A percentile compares a stretch with the other conserved stretches of the same genome.
Conservation (phyloP, 64 coral and sea anemone species). For the Orbicella faveolata region DNA sequence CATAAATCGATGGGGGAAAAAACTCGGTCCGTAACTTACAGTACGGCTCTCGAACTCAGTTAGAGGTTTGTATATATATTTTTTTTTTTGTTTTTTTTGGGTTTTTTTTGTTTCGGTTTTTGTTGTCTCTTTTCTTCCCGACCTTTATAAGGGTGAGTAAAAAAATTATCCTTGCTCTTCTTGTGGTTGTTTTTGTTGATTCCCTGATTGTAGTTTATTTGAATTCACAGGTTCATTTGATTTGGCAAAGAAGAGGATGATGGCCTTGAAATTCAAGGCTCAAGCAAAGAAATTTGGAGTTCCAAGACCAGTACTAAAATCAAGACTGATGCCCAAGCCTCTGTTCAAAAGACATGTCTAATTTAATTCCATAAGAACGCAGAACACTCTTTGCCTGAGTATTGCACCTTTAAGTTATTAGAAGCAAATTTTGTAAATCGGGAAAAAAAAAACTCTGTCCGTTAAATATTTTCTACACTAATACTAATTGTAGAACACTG, state of each 20-base stretch:
- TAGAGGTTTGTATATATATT: too few species aligned
- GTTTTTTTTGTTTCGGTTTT: too few species aligned
- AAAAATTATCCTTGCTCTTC: too few species aligned
- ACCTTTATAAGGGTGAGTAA: too few species aligned
- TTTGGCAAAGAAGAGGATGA: conserved; percentile 34
- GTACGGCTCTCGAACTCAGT: too few species aligned
- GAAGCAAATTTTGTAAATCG: not conserved
- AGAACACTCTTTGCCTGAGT: not conserved
- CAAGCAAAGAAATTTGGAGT: conserved; percentile 29
- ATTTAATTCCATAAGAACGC: not conserved
- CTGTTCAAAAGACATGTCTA: conserved; percentile 19
- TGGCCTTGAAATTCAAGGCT: not conserved
- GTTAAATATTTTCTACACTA: not conserved
- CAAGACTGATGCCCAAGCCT: conserved; percentile 15
- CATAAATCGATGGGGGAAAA: too few species aligned
- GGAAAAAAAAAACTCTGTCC: not conserved
- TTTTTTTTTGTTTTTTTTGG: too few species aligned
- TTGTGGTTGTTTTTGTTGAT: too few species aligned
- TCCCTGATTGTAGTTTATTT: not conserved
- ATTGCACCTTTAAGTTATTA: not conserved
- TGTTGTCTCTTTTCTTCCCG: too few species aligned
- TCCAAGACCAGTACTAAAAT: conserved; percentile 16
- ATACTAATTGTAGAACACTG: too few species aligned
- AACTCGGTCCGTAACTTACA: too few species aligned
- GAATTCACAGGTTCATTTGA: conserved; percentile 24